Evolutionary conservation across 2,888 invertebrate genomes (phyloP).

Genomic region (Halocaridina rubra): DNA sequence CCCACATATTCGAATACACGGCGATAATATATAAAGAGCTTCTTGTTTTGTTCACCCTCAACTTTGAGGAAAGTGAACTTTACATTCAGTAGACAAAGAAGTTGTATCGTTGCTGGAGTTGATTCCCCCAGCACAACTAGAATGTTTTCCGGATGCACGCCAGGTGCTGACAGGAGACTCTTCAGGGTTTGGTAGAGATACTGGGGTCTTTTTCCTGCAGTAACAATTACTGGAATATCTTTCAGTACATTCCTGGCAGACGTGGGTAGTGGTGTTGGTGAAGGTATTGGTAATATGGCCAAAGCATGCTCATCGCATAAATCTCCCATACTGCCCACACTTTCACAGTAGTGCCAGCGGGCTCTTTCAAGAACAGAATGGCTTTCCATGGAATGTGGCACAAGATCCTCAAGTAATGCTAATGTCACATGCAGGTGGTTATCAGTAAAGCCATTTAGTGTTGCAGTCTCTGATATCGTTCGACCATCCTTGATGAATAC

Average conservation of each 20-base stretch:
- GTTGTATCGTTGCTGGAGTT: slow-evolving; percentile 3
- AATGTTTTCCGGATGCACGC: slow-evolving; percentile 19
- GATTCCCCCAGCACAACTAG: slow-evolving; percentile 35
- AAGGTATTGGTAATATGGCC: background rate
- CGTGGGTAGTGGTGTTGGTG: background rate
- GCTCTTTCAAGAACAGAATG: background rate
- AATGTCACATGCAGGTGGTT: background rate
- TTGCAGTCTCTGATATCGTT: slow-evolving; percentile 48
- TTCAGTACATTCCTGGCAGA: slow-evolving; percentile 2
- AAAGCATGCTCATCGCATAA: slow-evolving; percentile 42
- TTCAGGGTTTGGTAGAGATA: slow-evolving; percentile 58
- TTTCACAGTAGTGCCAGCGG: slow-evolving; percentile 40
- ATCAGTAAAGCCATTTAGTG: background rate
- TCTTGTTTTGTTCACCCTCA: slow-evolving; percentile 26
- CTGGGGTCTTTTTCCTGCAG: slow-evolving; percentile 48
- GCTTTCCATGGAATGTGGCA: background rate
- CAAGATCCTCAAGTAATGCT: background rate
- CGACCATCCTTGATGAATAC: slow-evolving; percentile 47
- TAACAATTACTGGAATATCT: slow-evolving; percentile 48
- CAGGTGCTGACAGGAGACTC: slow-evolving; percentile 35
- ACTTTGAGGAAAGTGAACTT: slow-evolving; percentile 31
- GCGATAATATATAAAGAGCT: slow-evolving; percentile 48
- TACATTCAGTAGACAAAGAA: slow-evolving; percentile 38
- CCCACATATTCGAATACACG: slow-evolving; percentile 30
- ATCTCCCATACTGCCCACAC: slow-evolving; percentile 38